A percentile compares a stretch with the other conserved stretches of the same genome.
phyloP scores from a whole-genome alignment of 2,888 invertebrate species.

The Pocota personata region DNA sequence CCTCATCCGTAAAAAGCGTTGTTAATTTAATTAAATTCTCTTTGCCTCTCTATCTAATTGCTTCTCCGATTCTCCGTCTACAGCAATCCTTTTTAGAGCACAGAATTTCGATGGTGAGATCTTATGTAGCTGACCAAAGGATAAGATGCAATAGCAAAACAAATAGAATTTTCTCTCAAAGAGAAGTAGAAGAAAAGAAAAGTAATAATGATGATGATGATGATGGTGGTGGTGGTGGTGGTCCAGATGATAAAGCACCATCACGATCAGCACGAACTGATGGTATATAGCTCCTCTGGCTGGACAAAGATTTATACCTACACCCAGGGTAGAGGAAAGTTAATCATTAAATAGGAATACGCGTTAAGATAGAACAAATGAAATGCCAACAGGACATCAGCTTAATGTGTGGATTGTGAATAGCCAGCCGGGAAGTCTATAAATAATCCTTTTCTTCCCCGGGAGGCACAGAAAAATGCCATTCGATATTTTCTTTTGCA shows the following conservation, averaged over 20 bases:
- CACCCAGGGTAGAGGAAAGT: conserved; percentile 30
- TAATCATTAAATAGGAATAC: conserved; percentile 60
- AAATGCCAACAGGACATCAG: conserved; percentile 40
- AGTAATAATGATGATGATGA: conserved; percentile 16
- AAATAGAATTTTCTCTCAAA: conserved; percentile 5
- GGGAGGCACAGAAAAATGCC: conserved; percentile 23
- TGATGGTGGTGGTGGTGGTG: background rate
- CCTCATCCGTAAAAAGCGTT: conserved; percentile 37
- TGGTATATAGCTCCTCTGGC: background rate
- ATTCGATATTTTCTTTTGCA: conserved; percentile 65
- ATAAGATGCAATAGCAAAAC: conserved; percentile 11
- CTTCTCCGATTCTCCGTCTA: conserved; percentile 34
- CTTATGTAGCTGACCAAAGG: conserved; percentile 26
- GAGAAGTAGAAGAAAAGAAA: background rate
- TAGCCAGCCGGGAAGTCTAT: conserved; percentile 25
- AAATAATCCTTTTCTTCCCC: conserved; percentile 53
- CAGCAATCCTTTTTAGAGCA: conserved; percentile 38
- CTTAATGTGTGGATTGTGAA: conserved; percentile 31
- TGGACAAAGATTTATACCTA: conserved; percentile 52
- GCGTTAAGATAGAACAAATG: conserved; percentile 23
- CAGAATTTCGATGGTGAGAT: conserved; percentile 10
- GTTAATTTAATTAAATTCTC: conserved; percentile 67
- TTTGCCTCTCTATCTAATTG: conserved; percentile 40
- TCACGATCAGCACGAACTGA: conserved; percentile 31
- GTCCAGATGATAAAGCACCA: conserved; percentile 47